Evolutionary conservation across 2,888 invertebrate species (phyloP).

Genomic region (Drosophila neonasuta): DNA sequence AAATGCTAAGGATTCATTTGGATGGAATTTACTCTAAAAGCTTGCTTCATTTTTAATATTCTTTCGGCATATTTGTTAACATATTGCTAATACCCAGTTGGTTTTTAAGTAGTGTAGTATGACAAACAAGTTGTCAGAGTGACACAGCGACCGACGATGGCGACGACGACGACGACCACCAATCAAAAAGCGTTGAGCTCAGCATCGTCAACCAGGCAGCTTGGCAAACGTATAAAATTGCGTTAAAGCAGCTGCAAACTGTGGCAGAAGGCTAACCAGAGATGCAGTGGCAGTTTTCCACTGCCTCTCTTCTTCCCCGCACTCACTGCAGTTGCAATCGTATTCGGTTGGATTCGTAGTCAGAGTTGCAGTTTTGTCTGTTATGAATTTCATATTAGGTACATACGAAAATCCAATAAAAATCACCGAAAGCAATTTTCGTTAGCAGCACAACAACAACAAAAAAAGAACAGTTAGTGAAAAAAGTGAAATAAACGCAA

Average conservation of each 20-base stretch:
- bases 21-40: too few species aligned
- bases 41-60: too few species aligned
- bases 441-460: slow-evolving; percentile 38
- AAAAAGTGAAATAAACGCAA: slow-evolving; percentile 10
- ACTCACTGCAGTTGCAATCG: not conserved
- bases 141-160: slow-evolving; percentile 17
- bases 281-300: slow-evolving; percentile 2
- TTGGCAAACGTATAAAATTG: slow-evolving; percentile 52
- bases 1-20: too few species aligned
- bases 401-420: slow-evolving; percentile 74
- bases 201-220: slow-evolving; percentile 29
- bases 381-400: slow-evolving; percentile 74
- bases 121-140: slow-evolving; percentile 45
- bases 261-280: slow-evolving; percentile 19
- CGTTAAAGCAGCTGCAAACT: slow-evolving; percentile 43
- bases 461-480: slow-evolving; percentile 10
- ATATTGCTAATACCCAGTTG: not conserved
- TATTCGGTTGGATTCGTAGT: not conserved
- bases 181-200: slow-evolving; percentile 63
- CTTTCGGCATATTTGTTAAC: not conserved
- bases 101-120: slow-evolving; percentile 31
- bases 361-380: slow-evolving; percentile 50
- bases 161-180: slow-evolving; percentile 29
- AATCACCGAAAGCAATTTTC: slow-evolving; percentile 73
- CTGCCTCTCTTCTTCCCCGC: not conserved